Evolutionary conservation across 2,888 invertebrate species (phyloP).

Genomic region (Antheraea assamensis): DNA sequence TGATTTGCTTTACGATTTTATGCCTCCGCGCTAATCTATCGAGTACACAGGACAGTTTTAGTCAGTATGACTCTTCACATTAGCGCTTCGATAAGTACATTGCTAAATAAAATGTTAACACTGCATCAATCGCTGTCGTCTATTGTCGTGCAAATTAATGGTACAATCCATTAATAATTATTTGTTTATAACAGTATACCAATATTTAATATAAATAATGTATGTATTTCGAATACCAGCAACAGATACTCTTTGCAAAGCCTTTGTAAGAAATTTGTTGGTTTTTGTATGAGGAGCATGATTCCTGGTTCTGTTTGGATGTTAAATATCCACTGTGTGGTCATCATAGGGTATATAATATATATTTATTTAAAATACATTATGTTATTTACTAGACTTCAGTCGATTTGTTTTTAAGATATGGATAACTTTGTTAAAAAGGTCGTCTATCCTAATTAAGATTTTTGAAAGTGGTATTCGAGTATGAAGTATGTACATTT

Average conservation of each 20-base stretch:
- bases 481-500: background rate
- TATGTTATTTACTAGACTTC: background rate
- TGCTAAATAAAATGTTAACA: constrained; percentile 7
- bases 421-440: background rate
- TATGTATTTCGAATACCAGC: background rate
- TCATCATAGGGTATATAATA: background rate
- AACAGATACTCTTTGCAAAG: background rate
- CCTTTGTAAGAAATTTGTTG: background rate
- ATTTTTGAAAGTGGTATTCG: background rate
- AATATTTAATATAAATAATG: background rate
- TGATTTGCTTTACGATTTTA: constrained; percentile 54
- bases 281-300: background rate
- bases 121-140: background rate
- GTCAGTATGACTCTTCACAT: constrained; percentile 40
- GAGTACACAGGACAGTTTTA: constrained; percentile 46
- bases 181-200: background rate
- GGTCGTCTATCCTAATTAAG: background rate
- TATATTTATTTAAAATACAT: background rate
- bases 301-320: background rate
- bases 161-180: background rate
- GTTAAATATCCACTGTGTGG: background rate
- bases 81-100: constrained; percentile 23
- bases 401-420: background rate
- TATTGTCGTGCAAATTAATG: background rate
- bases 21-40: constrained; percentile 49